Evolutionary conservation across 2,113 vertebrate genomes (phyloP).

Genomic region (Baryphthengus martii): DNA sequence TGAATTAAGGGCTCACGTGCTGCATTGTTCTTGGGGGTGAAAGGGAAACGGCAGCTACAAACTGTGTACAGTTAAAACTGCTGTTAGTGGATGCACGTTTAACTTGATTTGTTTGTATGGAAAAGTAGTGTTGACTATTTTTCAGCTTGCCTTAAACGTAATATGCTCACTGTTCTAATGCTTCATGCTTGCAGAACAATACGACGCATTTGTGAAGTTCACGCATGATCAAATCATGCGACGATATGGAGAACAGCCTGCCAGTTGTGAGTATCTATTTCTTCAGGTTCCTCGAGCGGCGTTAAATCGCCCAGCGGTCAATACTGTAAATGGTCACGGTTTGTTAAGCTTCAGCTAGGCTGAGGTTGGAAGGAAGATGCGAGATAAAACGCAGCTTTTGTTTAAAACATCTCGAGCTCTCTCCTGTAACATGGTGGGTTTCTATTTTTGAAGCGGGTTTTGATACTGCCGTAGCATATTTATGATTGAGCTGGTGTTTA

Average conservation of each 20-base stretch:
- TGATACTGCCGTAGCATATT: not conserved
- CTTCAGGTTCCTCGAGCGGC: not conserved
- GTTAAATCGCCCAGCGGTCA: not conserved
- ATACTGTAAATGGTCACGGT: not conserved
- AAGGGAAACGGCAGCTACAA: not conserved
- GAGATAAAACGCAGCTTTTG: not conserved
- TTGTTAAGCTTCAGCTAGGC: not conserved
- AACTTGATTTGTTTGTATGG: not conserved
- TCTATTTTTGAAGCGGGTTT: not conserved
- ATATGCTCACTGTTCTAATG: not conserved
- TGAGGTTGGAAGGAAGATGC: not conserved
- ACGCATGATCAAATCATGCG: slow-evolving; percentile 98
- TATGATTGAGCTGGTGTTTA: not conserved
- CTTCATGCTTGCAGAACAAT: slow-evolving; percentile 86
- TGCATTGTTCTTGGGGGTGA: not conserved
- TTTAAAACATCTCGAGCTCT: not conserved
- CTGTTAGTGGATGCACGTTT: not conserved
- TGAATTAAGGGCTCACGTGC: not conserved
- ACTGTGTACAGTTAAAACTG: not conserved
- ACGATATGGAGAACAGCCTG: slow-evolving; percentile 98
- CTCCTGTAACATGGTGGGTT: accelerated
- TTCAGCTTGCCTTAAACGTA: not conserved
- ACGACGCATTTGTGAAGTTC: slow-evolving; percentile 99
- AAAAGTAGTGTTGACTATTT: not conserved
- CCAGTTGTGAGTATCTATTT: slow-evolving; percentile 90